Percentiles rank a stretch among this genome's conserved stretches.
Conservation (phyloP, 2,888 invertebrate genomes). For the Megalurothrips usitatus region DNA sequence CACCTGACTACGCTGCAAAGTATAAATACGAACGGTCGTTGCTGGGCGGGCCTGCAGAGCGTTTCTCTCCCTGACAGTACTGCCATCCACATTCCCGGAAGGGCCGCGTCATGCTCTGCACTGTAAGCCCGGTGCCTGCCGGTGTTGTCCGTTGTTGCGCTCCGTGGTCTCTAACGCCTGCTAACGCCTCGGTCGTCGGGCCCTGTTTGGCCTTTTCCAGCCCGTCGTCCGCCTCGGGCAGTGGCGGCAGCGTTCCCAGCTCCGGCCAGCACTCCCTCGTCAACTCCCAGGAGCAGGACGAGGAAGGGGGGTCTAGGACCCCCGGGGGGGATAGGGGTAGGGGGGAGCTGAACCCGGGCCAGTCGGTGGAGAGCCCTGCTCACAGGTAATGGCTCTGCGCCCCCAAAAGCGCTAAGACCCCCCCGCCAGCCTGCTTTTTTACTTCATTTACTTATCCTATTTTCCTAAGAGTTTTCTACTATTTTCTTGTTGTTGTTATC, state of each 20-base stretch:
- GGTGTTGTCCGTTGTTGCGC: too few species aligned
- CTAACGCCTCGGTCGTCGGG: neutral
- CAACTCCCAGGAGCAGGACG: conserved; percentile 31
- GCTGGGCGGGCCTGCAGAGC: too few species aligned
- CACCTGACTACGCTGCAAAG: too few species aligned
- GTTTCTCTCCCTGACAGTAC: too few species aligned
- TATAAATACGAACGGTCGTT: too few species aligned
- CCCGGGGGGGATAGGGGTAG: conserved; percentile 27
- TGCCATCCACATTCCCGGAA: too few species aligned
- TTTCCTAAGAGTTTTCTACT: neutral
- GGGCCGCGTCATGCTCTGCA: too few species aligned
- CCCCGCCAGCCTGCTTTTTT: conserved; percentile 18
- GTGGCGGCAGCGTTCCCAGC: conserved; percentile 1
- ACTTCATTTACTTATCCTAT: conserved; percentile 26
- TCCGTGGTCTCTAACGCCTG: too few species aligned
- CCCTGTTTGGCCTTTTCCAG: neutral
- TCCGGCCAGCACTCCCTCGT: conserved; percentile 27
- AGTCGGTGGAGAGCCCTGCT: conserved; percentile 17
- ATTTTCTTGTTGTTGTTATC: conserved; percentile 14
- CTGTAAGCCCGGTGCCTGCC: too few species aligned
- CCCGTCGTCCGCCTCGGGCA: conserved; percentile 21
- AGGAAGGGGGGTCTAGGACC: conserved; percentile 23
- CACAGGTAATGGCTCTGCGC: conserved; percentile 4
- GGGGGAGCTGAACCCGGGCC: conserved; percentile 29
- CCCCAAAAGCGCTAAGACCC: neutral